Evolutionary conservation across 2,113 vertebrate species (phyloP).

Genomic region (Gymnobelideus leadbeateri): DNA sequence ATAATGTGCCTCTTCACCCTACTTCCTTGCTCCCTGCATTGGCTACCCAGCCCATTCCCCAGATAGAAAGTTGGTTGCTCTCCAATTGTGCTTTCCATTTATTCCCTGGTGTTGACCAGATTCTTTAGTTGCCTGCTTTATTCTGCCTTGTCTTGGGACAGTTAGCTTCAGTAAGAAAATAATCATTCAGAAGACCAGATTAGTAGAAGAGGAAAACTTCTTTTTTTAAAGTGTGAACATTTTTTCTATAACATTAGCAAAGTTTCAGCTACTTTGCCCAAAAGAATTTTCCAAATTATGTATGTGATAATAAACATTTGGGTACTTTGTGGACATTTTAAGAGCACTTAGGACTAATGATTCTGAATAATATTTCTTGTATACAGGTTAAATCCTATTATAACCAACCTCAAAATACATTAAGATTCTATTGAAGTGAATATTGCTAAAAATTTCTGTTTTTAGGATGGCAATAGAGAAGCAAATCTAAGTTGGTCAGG

Average conservation of each 20-base stretch:
- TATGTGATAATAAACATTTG: constrained; percentile 9
- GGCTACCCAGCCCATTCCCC: background rate
- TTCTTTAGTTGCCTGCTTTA: constrained; percentile 9
- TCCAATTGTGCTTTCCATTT: background rate
- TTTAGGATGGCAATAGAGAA: background rate
- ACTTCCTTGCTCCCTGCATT: background rate
- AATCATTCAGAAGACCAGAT: background rate
- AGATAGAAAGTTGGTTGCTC: constrained; percentile 33
- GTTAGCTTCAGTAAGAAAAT: background rate
- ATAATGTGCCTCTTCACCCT: background rate
- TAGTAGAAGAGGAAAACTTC: background rate
- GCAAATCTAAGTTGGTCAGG: background rate
- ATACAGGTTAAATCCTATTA: background rate
- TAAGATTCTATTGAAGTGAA: constrained; percentile 21
- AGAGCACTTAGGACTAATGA: background rate
- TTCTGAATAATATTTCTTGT: constrained; percentile 38
- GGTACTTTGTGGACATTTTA: background rate
- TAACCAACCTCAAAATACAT: background rate
- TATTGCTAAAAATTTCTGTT: constrained; percentile 23
- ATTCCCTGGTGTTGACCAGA: background rate
- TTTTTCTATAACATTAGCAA: background rate
- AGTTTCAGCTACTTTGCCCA: background rate
- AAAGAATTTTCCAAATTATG: background rate
- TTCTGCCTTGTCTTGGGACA: constrained; percentile 28
- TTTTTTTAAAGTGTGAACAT: background rate